Percentiles rank a stretch among this genome's conserved stretches.
These are phyloP conservation scores for Xerus inauris DNA, from an alignment of 2,113 vertebrate species.

Conservation along the genomic window DNA sequence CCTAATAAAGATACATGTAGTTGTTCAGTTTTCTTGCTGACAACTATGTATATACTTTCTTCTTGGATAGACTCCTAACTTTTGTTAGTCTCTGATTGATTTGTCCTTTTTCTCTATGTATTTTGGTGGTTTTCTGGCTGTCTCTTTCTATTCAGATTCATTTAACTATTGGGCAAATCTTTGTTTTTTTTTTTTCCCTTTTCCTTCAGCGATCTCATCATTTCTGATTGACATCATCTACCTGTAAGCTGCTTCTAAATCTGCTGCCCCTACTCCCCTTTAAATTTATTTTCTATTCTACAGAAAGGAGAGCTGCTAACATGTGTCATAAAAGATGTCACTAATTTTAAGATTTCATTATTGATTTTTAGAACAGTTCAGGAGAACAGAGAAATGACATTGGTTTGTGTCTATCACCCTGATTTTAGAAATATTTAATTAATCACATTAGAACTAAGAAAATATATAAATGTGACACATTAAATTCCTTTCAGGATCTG, in stretches of 20 bases:
- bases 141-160: conserved; percentile 17
- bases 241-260: conserved; percentile 23
- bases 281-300: conserved; percentile 31
- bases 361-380: conserved; percentile 42
- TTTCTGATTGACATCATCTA: conserved; percentile 37
- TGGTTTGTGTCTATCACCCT: conserved; percentile 20
- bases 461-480: conserved; percentile 56
- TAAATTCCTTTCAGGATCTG: conserved; percentile 33
- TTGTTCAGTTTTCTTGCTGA: conserved; percentile 25
- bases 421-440: conserved; percentile 50
- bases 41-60: background rate
- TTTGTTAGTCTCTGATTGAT: conserved; percentile 36
- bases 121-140: background rate
- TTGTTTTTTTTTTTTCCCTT: background rate
- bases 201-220: conserved; percentile 1
- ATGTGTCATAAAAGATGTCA: conserved; percentile 1
- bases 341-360: conserved; percentile 45
- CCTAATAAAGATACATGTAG: conserved; percentile 16
- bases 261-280: background rate
- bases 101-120: background rate
- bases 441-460: conserved; percentile 52
- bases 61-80: conserved; percentile 6
- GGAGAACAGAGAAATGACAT: conserved; percentile 15
- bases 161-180: conserved; percentile 10
- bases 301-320: conserved; percentile 25